Conservation (phyloP, 2,888 invertebrate genomes). For the Saturnia pavonia region DNA sequence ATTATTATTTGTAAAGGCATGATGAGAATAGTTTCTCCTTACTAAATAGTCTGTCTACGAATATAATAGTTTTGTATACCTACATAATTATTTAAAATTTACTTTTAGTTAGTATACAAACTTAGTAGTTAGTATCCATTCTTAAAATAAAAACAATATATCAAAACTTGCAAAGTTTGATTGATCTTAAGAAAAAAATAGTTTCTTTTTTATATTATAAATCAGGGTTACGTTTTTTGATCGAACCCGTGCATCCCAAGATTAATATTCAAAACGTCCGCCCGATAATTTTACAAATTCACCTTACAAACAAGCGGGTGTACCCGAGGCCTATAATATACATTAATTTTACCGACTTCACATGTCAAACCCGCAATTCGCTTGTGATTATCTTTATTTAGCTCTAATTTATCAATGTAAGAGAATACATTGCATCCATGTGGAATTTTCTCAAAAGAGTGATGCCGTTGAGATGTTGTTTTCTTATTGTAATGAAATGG, state of each 20-base stretch:
- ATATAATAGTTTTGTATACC: no score
- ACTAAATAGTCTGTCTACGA: no score
- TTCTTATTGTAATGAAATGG: conserved; percentile 12
- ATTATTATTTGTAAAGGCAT: neutral
- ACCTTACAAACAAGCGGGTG: conserved; percentile 68
- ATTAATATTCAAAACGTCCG: conserved; percentile 74
- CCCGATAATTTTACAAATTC: conserved; percentile 77
- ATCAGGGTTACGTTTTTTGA: conserved; percentile 44
- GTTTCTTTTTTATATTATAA: neutral
- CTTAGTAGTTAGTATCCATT: no score
- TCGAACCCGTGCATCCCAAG: conserved; percentile 47
- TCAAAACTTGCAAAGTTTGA: conserved; percentile 7
- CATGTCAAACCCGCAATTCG: conserved; percentile 77
- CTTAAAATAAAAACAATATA: neutral
- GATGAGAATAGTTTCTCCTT: no score
- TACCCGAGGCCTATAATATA: conserved; percentile 71
- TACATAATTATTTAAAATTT: no score
- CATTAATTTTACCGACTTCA: conserved; percentile 73
- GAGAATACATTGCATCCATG: conserved; percentile 45
- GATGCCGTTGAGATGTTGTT: conserved; percentile 17
- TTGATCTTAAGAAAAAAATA: neutral
- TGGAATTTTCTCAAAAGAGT: conserved; percentile 36
- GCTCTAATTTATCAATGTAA: conserved; percentile 67
- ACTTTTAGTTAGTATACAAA: no score
- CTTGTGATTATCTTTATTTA: conserved; percentile 77